Evolutionary conservation across 2,888 invertebrate genomes (phyloP).

Genomic region (Pantelozetes paolii): DNA sequence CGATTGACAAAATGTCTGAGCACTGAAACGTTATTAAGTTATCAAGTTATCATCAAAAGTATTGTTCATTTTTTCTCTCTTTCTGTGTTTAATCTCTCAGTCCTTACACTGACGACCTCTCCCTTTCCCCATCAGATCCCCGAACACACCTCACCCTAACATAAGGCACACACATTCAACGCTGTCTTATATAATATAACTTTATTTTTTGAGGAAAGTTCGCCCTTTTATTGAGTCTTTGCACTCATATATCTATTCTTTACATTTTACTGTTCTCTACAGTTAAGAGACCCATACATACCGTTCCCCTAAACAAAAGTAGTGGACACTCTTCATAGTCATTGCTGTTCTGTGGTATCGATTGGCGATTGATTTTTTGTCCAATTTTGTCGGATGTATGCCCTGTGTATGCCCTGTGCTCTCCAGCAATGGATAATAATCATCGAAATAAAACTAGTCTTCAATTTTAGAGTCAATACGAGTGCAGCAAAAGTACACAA

Average conservation of each 20-base stretch:
- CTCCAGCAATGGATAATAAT: no score
- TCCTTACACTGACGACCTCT: not conserved
- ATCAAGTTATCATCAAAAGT: slow-evolving; percentile 11
- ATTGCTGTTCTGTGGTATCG: not conserved
- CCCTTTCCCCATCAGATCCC: not conserved
- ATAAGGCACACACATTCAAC: not conserved
- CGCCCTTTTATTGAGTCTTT: slow-evolving; percentile 16
- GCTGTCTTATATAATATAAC: not conserved
- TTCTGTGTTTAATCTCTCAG: not conserved
- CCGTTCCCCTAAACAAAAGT: not conserved
- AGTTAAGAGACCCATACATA: not conserved
- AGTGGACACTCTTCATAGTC: not conserved
- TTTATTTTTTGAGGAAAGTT: not conserved
- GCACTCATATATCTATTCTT: not conserved
- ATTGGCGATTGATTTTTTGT: slow-evolving; percentile 13
- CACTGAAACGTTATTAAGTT: slow-evolving; percentile 14
- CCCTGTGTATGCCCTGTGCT: not conserved
- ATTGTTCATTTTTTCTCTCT: not conserved
- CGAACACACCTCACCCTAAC: not conserved
- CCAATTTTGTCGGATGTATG: not conserved
- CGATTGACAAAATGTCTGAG: slow-evolving; percentile 18
- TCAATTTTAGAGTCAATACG: not conserved
- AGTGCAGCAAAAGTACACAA: not conserved
- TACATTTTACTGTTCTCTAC: not conserved
- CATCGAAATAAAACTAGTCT: no score